A percentile compares a stretch with the other conserved stretches of the same genome.
Evolutionary conservation across 2,797 vertebrate species (phyloP).

Genomic region (Phrynocephalus vlangalii): DNA sequence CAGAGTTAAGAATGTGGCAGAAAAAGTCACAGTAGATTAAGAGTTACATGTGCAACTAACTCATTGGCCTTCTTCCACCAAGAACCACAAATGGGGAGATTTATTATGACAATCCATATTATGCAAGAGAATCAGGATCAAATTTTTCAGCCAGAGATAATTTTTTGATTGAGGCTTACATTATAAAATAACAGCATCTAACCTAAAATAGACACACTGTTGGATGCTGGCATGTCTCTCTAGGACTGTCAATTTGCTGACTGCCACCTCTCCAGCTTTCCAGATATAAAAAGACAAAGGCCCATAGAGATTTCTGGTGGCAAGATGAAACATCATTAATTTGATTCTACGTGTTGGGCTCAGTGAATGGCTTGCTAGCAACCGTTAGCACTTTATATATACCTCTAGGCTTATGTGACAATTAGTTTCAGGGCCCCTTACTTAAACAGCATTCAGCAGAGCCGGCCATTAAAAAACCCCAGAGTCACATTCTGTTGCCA

Average conservation of each 20-base stretch:
- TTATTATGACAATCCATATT: conserved; percentile 38
- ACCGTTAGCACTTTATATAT: neutral
- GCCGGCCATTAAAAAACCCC: no score
- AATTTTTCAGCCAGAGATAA: conserved; percentile 13
- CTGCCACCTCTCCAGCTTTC: neutral
- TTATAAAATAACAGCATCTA: conserved; percentile 56
- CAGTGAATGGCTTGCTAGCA: neutral
- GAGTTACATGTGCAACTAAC: conserved; percentile 4
- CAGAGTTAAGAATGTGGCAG: conserved; percentile 42
- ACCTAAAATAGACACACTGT: conserved; percentile 38
- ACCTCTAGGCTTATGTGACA: neutral
- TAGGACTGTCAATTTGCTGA: neutral
- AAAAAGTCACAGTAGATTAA: conserved; percentile 50
- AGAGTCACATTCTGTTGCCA: no score
- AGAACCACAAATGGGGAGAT: conserved; percentile 43
- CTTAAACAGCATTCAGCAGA: no score
- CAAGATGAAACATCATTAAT: neutral
- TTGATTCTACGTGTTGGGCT: neutral
- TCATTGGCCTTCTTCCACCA: conserved; percentile 54
- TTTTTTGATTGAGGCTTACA: conserved; percentile 26
- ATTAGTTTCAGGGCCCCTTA: neutral
- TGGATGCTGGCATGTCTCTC: neutral
- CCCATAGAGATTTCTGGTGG: neutral
- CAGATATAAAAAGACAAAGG: neutral
- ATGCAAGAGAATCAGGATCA: conserved; percentile 39